Evolutionary conservation across 2,113 vertebrate genomes (phyloP).

Genomic region (Ptilorrhoa leucosticta): DNA sequence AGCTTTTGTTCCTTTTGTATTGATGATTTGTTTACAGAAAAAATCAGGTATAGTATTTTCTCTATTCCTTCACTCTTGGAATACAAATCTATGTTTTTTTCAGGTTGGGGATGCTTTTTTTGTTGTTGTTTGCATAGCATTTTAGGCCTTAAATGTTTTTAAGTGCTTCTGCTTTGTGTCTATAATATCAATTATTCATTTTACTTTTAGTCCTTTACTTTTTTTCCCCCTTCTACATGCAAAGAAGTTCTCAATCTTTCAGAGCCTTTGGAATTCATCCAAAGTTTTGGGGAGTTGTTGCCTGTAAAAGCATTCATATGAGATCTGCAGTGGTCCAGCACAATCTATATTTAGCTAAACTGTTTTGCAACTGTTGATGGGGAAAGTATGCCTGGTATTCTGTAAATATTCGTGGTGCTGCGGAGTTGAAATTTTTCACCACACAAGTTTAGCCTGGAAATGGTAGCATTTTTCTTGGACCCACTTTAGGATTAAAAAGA

Average conservation of each 20-base stretch:
- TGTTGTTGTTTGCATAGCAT: not conserved
- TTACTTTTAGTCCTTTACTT: not conserved
- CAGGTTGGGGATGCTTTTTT: not conserved
- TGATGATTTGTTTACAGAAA: not conserved
- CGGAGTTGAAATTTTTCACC: not conserved
- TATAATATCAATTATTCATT: not conserved
- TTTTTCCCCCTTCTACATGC: not conserved
- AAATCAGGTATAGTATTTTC: not conserved
- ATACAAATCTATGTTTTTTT: not conserved
- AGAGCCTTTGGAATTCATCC: conserved; percentile 26
- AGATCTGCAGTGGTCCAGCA: conserved; percentile 36
- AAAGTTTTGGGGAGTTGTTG: not conserved
- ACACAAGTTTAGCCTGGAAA: not conserved
- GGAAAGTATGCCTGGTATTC: conserved; percentile 54
- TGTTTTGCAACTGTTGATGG: conserved; percentile 58
- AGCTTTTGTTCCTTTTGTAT: not conserved
- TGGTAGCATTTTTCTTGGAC: not conserved
- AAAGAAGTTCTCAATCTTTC: not conserved
- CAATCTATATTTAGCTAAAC: conserved; percentile 62
- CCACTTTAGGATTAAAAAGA: not conserved
- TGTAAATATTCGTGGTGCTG: not conserved
- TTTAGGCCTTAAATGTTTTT: not conserved
- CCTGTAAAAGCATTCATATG: conserved; percentile 20
- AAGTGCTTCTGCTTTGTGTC: not conserved
- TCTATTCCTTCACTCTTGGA: not conserved